phyloP scores from a whole-genome alignment of 2,113 vertebrate species.

The human (Homo sapiens) region DNA sequence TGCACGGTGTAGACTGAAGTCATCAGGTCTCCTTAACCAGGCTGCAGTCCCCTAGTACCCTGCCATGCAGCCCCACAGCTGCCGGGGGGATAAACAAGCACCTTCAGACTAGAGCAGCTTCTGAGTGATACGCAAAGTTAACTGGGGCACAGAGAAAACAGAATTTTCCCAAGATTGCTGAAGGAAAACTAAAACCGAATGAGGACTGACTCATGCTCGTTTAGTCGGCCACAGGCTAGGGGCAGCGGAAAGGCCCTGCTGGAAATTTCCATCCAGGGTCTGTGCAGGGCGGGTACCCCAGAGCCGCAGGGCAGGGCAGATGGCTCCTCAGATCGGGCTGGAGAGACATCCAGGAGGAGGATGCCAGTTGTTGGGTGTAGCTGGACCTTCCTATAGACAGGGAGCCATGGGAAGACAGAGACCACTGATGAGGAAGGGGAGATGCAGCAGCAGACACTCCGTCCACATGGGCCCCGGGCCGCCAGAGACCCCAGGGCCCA shows the following conservation, averaged over 20 bases:
- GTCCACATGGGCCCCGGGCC: background rate
- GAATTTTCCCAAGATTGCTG: background rate
- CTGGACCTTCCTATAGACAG: background rate
- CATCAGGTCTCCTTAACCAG: background rate
- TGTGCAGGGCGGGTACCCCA: background rate
- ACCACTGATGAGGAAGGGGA: background rate
- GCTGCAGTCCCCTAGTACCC: background rate
- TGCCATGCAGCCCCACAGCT: fast-evolving
- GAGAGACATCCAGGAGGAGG: background rate
- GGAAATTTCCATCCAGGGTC: background rate
- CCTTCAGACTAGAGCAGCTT: fast-evolving
- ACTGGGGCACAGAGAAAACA: background rate
- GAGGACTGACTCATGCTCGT: background rate
- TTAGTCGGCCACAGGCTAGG: background rate
- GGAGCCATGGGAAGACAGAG: background rate
- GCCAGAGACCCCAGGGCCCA: background rate
- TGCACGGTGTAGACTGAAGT: too few relatives aligned
- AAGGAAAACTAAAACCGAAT: background rate
- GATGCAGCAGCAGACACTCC: background rate
- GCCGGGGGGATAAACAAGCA: background rate
- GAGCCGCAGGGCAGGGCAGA: background rate
- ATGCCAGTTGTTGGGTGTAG: background rate
- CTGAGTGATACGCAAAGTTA: background rate
- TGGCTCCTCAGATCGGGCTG: background rate
- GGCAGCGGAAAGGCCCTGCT: background rate